Conservation (phyloP, 2,113 vertebrate genomes). For the Odocoileus hemionus region DNA sequence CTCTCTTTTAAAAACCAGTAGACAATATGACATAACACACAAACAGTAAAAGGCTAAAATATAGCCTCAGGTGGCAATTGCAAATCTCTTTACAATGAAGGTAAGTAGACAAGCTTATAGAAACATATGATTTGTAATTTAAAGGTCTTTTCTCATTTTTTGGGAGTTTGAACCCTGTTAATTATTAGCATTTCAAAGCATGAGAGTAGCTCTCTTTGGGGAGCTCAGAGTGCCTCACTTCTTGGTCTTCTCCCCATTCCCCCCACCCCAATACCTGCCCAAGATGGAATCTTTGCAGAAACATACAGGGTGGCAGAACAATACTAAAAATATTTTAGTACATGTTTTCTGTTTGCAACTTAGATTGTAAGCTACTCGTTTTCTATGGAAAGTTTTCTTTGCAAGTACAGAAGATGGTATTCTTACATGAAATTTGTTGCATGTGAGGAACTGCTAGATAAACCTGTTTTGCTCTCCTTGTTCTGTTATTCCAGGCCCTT, state of each 20-base stretch:
- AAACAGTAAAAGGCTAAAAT: background rate
- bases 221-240: conserved; percentile 10
- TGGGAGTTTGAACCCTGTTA: background rate
- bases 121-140: background rate
- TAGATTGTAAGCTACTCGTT: background rate
- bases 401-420: background rate
- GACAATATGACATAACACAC: background rate
- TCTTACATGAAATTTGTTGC: background rate
- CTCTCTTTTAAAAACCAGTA: background rate
- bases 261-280: background rate
- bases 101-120: background rate
- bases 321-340: conserved; percentile 11
- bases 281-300: background rate
- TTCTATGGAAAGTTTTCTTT: background rate
- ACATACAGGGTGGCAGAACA: background rate
- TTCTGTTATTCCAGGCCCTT: background rate
- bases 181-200: background rate
- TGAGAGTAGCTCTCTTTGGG: background rate
- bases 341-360: background rate
- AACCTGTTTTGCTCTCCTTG: background rate
- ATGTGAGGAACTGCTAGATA: background rate
- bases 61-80: background rate
- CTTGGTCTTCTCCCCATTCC: background rate
- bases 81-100: conserved; percentile 6
- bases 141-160: background rate